phyloP scores from a whole-genome alignment of 2,888 invertebrate genomes.

The Stenchaetothrips biformis region DNA sequence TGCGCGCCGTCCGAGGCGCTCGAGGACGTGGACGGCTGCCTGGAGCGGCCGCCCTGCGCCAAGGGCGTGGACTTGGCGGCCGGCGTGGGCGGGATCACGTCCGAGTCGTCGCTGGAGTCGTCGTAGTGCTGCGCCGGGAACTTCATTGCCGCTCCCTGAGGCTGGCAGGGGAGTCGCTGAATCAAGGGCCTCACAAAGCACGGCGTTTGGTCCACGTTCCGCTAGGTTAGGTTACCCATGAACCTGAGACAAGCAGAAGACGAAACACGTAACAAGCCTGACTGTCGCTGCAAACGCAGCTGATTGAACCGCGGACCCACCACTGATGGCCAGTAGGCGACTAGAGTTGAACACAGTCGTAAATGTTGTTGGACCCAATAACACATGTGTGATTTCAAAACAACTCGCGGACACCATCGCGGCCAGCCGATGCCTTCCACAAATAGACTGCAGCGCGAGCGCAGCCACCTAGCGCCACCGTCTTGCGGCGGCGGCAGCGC shows the following conservation, averaged over 20 bases:
- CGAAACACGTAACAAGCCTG: background rate
- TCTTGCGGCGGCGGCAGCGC: no score
- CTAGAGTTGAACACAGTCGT: background rate
- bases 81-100: background rate
- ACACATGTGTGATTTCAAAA: slow-evolving; percentile 21
- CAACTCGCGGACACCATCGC: background rate
- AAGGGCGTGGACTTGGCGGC: background rate
- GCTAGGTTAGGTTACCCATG: background rate
- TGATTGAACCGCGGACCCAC: background rate
- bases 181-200: background rate
- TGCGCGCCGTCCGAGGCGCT: background rate
- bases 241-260: background rate
- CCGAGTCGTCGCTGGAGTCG: background rate
- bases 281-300: background rate
- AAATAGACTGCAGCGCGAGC: no score
- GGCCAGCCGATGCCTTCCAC: no score
- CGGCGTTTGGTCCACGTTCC: background rate
- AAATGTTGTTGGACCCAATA: background rate
- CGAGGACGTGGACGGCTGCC: background rate
- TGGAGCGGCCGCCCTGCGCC: background rate
- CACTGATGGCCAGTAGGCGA: background rate
- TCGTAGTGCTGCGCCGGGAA: background rate
- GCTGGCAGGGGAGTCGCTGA: background rate
- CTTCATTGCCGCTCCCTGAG: background rate
- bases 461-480: no score